A percentile compares a stretch with the other conserved stretches of the same genome.
Evolutionary conservation across 2,888 invertebrate species (phyloP).

Genomic region (Tachina grossa): DNA sequence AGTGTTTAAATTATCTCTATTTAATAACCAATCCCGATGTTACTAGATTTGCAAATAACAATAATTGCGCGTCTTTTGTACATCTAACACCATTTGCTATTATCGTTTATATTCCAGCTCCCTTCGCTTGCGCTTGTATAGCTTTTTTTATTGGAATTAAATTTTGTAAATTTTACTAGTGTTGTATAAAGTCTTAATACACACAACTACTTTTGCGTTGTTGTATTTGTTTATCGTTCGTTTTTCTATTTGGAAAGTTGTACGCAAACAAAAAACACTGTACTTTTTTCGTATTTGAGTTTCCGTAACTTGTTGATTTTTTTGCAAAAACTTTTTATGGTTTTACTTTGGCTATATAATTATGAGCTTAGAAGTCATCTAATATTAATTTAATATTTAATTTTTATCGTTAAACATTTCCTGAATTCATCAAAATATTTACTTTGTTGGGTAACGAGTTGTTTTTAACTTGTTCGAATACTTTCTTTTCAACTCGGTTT

Average conservation of each 20-base stretch:
- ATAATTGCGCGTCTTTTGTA: slow-evolving; percentile 69
- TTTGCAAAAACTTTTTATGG: not conserved
- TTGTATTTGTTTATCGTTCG: slow-evolving; percentile 39
- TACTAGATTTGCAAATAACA: slow-evolving; percentile 15
- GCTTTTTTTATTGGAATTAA: slow-evolving; percentile 47
- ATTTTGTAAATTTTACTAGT: slow-evolving; percentile 64
- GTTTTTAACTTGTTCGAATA: slow-evolving; percentile 47
- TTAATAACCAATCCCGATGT: slow-evolving; percentile 15
- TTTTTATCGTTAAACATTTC: slow-evolving; percentile 22
- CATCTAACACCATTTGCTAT: slow-evolving; percentile 64
- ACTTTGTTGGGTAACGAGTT: slow-evolving; percentile 67
- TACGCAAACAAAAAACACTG: slow-evolving; percentile 63
- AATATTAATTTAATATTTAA: not conserved
- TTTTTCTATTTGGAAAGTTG: slow-evolving; percentile 62
- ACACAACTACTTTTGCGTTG: slow-evolving; percentile 61
- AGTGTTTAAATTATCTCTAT: slow-evolving; percentile 27
- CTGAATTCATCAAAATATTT: slow-evolving; percentile 65
- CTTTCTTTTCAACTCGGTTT: slow-evolving; percentile 39
- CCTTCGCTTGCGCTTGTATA: slow-evolving; percentile 28
- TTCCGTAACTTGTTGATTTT: not conserved
- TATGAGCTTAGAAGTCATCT: not conserved
- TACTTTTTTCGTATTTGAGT: slow-evolving; percentile 43
- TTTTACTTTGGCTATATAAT: not conserved
- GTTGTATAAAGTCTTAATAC: slow-evolving; percentile 64
- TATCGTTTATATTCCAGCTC: slow-evolving; percentile 46